phyloP scores from a whole-genome alignment of 2,113 vertebrate genomes.

The Podilymbus podiceps region DNA sequence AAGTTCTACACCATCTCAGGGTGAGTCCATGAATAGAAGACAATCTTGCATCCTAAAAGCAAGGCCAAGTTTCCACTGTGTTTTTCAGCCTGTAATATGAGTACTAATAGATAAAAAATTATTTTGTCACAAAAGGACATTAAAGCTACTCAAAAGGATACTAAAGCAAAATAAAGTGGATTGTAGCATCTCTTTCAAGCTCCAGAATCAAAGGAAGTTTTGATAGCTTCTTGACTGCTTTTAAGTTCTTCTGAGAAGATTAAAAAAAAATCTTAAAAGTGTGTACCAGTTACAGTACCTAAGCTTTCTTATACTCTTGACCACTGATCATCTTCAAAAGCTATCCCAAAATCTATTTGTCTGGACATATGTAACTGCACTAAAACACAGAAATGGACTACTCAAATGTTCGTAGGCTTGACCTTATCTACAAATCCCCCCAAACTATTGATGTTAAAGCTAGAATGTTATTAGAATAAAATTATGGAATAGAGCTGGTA shows the following conservation, averaged over 20 bases:
- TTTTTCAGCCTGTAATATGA: not conserved
- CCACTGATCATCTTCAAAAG: not conserved
- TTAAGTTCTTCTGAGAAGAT: not conserved
- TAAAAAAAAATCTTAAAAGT: not conserved
- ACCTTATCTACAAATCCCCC: accelerated
- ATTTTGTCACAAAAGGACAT: not conserved
- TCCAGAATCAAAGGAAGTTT: not conserved
- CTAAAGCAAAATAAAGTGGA: not conserved
- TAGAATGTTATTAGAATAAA: not conserved
- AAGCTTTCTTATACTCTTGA: not conserved
- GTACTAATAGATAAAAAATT: not conserved
- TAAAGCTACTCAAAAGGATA: not conserved
- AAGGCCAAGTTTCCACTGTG: not conserved
- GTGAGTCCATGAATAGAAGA: not conserved
- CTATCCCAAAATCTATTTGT: not conserved
- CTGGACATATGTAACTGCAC: not conserved
- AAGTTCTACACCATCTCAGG: not conserved
- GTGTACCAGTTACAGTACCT: not conserved
- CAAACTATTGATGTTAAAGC: not conserved
- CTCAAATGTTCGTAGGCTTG: not conserved
- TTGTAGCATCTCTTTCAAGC: not conserved
- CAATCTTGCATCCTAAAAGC: not conserved
- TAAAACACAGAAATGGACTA: not conserved
- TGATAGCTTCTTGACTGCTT: not conserved
- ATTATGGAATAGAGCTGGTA: not conserved